Evolutionary conservation across 2,797 vertebrate species (phyloP).

Genomic region (Megalops cyprinoides): DNA sequence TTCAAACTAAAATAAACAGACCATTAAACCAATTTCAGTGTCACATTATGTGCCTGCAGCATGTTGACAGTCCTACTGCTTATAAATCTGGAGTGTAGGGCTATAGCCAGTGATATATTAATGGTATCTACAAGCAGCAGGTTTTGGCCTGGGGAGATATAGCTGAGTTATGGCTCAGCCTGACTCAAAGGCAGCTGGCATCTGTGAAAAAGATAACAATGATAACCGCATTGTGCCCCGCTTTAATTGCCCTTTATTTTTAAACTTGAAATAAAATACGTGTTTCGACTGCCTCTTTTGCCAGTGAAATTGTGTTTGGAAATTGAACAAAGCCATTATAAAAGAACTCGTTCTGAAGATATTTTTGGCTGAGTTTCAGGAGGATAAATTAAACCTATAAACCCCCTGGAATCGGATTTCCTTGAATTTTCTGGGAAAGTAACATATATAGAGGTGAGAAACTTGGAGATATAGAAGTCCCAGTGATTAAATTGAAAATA

Average conservation of each 20-base stretch:
- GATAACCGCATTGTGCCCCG: not conserved
- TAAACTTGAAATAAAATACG: slow-evolving; percentile 18
- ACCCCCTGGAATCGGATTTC: slow-evolving; percentile 39
- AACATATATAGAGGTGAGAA: slow-evolving; percentile 41
- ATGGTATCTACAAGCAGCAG: not conserved
- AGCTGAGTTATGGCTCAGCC: not conserved
- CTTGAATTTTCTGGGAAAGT: slow-evolving; percentile 45
- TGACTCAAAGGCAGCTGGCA: not conserved
- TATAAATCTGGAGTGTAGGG: slow-evolving; percentile 44
- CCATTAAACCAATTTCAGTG: slow-evolving; percentile 41
- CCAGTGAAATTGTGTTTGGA: slow-evolving; percentile 35
- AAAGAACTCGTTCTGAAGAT: slow-evolving; percentile 21
- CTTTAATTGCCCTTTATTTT: slow-evolving; percentile 1
- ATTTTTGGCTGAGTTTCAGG: slow-evolving; percentile 33
- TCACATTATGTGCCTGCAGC: not conserved
- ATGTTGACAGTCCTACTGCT: slow-evolving; percentile 28
- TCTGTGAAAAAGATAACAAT: not conserved
- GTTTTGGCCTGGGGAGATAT: not conserved
- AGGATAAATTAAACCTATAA: slow-evolving; percentile 43
- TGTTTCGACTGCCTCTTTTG: slow-evolving; percentile 43
- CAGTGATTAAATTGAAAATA: slow-evolving; percentile 37
- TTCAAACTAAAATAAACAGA: slow-evolving; percentile 50
- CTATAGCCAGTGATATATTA: not conserved
- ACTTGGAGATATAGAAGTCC: slow-evolving; percentile 34
- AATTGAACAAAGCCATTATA: slow-evolving; percentile 30